Conservation (phyloP, 1,140 invertebrate species). For the Anoplophora glabripennis region DNA sequence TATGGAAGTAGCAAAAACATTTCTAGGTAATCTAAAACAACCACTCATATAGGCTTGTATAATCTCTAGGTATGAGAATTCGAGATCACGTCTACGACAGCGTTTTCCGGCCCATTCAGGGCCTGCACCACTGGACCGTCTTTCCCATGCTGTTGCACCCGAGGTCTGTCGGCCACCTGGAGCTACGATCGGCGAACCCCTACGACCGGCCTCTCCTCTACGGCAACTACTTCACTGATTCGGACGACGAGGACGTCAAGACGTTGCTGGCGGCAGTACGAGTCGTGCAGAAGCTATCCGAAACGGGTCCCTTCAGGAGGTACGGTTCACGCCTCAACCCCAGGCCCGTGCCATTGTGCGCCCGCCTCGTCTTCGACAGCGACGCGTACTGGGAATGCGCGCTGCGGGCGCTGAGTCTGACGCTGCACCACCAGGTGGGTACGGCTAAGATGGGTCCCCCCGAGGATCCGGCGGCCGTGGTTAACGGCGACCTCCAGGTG, state of each 20-base stretch:
- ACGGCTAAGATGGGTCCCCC: conserved; percentile 64
- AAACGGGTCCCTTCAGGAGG: conserved; percentile 29
- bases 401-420: conserved; percentile 34
- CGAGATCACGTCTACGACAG: conserved; percentile 37
- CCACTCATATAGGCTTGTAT: too few species aligned
- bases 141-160: conserved; percentile 73
- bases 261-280: conserved; percentile 33
- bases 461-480: conserved; percentile 55
- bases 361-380: conserved; percentile 26
- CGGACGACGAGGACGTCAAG: conserved; percentile 48
- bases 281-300: conserved; percentile 25
- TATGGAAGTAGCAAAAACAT: too few species aligned
- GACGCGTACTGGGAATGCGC: conserved; percentile 40
- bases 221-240: conserved; percentile 60
- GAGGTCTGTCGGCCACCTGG: conserved; percentile 67
- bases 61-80: conserved; percentile 21
- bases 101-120: conserved; percentile 43
- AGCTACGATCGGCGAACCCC: conserved; percentile 68
- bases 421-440: conserved; percentile 54
- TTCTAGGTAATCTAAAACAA: too few species aligned
- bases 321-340: conserved; percentile 24
- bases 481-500: conserved; percentile 56
- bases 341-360: conserved; percentile 24
- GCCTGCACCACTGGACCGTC: conserved; percentile 62
- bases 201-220: conserved; percentile 65